Percentiles rank a stretch among this genome's conserved stretches.
phyloP scores from a whole-genome alignment of 2,797 vertebrate species.

The Mormyrus hasselquistii region DNA sequence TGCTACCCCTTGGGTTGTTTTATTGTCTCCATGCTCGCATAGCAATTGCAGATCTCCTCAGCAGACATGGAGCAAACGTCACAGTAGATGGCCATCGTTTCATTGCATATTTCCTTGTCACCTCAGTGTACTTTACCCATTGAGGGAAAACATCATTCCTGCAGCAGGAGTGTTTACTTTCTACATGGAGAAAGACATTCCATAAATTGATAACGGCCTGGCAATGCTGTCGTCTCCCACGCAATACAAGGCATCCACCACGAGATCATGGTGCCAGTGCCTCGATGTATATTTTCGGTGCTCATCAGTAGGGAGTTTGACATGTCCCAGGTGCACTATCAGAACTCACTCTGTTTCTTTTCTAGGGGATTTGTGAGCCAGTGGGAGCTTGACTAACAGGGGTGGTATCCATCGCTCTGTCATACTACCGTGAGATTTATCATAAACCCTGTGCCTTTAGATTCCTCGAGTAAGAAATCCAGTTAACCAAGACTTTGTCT shows the following conservation, averaged over 20 bases:
- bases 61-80: background rate
- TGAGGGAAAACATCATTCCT: background rate
- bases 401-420: background rate
- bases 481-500: background rate
- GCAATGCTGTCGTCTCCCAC: slow-evolving; percentile 15
- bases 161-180: background rate
- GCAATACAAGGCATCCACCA: slow-evolving; percentile 23
- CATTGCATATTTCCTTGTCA: background rate
- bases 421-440: background rate
- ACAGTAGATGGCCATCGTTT: background rate
- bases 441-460: background rate
- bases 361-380: background rate
- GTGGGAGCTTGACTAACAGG: background rate
- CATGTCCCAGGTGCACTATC: background rate
- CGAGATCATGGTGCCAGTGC: background rate
- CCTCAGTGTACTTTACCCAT: background rate
- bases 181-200: background rate
- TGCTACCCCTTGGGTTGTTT: background rate
- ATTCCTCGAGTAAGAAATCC: background rate
- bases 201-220: slow-evolving; percentile 17
- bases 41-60: background rate
- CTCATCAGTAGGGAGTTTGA: background rate
- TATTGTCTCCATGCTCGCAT: background rate
- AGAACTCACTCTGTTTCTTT: background rate
- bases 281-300: background rate